Conservation (phyloP, 2,797 vertebrate genomes). For the Alfaro cultratus region DNA sequence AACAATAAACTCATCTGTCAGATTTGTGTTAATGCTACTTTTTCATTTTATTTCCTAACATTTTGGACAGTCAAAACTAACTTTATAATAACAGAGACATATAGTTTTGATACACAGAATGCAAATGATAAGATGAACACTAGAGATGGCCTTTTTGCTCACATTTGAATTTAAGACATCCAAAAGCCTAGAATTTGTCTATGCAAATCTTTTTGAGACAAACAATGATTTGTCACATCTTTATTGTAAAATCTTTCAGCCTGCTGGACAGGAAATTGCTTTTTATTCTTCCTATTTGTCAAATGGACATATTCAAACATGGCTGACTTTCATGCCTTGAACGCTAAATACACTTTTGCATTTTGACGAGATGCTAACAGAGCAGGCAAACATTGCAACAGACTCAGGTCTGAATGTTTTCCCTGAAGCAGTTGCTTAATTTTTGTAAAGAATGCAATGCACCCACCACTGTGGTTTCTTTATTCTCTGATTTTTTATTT, state of each 20-base stretch:
- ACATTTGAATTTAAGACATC: not conserved
- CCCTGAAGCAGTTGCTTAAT: slow-evolving; percentile 1
- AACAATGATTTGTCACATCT: not conserved
- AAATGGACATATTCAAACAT: slow-evolving; percentile 16
- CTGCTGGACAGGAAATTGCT: not conserved
- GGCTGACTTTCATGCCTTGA: slow-evolving; percentile 31
- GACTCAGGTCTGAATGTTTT: slow-evolving; percentile 6
- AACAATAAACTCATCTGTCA: not conserved
- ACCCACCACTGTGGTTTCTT: too few species aligned
- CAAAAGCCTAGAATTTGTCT: not conserved
- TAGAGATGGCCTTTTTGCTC: not conserved
- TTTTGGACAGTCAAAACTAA: not conserved
- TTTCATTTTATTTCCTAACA: not conserved
- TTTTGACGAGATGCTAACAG: slow-evolving; percentile 27
- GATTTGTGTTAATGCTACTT: not conserved
- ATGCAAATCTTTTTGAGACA: not conserved
- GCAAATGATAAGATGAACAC: not conserved
- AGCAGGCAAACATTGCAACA: slow-evolving; percentile 1
- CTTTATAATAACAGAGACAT: not conserved
- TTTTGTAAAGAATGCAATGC: slow-evolving; percentile 17
- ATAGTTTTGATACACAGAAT: not conserved
- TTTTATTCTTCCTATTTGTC: not conserved
- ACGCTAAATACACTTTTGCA: slow-evolving; percentile 16
- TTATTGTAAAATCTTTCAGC: not conserved
- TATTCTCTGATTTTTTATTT: too few species aligned